Evolutionary conservation across 2,797 vertebrate species (phyloP), one percentile per base, ranked within the genome.

Genomic region (Schizothorax lantsangensis): DNA sequence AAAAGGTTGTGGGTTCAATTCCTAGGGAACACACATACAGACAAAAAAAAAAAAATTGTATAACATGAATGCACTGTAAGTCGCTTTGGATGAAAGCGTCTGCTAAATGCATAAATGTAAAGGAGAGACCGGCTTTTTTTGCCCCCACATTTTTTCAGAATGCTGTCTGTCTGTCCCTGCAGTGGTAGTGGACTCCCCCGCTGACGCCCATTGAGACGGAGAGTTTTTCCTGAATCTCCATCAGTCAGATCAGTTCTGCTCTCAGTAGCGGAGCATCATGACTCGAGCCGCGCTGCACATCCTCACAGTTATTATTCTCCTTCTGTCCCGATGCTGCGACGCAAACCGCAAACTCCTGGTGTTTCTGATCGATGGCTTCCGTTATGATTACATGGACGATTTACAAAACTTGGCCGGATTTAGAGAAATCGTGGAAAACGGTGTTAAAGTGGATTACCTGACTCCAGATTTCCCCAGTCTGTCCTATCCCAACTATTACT

Each of bases 401-500:
- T 90, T 98, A 86, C 91, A 94, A 11, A 87, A 81, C 0, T 90
- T 98, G 81, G 95, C 96, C 0, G 98, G 97, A 6, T 97, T 98
- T 82, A 92, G 89, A 72, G 94, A 95, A 79, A 96, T 99, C 0
- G 94, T 97, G 89, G 88, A 89, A 66, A 94, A 90, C 77, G 97
- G 97, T 0, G 97, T 98, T 33, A 97, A 97, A 90, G 97, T 95
- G 93, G 97, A 99, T 88, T 97, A 98, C 91, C 88, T 97, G 95
- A 98, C 96, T 0, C 97, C 97, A 0, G 97, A 97, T 86, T 98
- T 99, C 40, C 97, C 97, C 4, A 97, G 95, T 78, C 94, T 98
- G 72, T 99, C 98, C 0, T 99, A 96, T 47, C 98, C 98, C 0
- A 99, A 99, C 80, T 99, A 99, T 91, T 99, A 99, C 93, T 95